These are phyloP conservation scores for Onchidella celtica DNA, from an alignment of 2,888 invertebrate genomes.

Conservation along the genomic window DNA sequence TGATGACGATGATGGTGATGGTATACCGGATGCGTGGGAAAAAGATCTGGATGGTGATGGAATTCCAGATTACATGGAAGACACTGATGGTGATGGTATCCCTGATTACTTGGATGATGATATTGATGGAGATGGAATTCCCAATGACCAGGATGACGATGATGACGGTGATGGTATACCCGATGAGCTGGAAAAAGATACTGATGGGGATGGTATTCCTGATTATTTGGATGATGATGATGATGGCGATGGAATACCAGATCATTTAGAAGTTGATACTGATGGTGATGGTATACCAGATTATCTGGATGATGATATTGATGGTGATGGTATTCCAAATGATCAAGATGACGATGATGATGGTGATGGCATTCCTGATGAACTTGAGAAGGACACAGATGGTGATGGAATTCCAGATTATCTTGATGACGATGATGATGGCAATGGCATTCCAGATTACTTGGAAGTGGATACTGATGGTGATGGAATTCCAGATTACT, in stretches of 20 bases:
- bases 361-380: constrained; percentile 60
- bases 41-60: constrained; percentile 67
- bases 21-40: constrained; percentile 60
- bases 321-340: constrained; percentile 72
- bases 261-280: constrained; percentile 66
- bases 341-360: constrained; percentile 61
- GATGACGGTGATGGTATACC: constrained; percentile 71
- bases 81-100: constrained; percentile 64
- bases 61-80: constrained; percentile 64
- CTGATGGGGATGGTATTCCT: constrained; percentile 70
- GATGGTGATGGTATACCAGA: constrained; percentile 74
- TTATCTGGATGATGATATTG: constrained; percentile 65
- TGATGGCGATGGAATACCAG: constrained; percentile 76
- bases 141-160: constrained; percentile 64
- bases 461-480: constrained; percentile 72
- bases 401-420: constrained; percentile 62
- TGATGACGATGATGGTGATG: constrained; percentile 70
- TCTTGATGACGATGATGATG: constrained; percentile 64
- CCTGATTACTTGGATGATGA: constrained; percentile 71
- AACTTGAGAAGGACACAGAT: constrained; percentile 63
- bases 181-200: constrained; percentile 65
- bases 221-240: constrained; percentile 65
- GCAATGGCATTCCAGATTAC: constrained; percentile 66
- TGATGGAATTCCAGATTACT: constrained; percentile 75
- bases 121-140: constrained; percentile 74